A percentile compares a stretch with the other conserved stretches of the same genome.
Conservation (phyloP, 2,888 invertebrate species). For the Orchestes rusci region DNA sequence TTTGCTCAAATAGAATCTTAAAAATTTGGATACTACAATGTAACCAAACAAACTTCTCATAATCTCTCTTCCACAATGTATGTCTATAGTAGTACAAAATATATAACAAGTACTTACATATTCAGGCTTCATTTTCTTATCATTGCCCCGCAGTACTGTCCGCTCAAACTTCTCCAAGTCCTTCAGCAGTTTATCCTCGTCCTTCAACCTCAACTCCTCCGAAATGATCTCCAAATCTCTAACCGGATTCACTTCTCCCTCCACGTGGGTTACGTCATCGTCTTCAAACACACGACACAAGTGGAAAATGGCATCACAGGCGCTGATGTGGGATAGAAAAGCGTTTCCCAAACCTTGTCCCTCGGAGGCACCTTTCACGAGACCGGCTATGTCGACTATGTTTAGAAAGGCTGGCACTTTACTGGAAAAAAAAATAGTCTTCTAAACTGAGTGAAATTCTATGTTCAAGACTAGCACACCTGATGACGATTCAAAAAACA, state of each 20-base stretch:
- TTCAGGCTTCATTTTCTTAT: slow-evolving; percentile 94
- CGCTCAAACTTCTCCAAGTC: slow-evolving; percentile 83
- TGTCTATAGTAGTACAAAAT: too few relatives aligned
- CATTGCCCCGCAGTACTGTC: slow-evolving; percentile 72
- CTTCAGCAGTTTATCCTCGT: slow-evolving; percentile 78
- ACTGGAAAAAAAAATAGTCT: slow-evolving; percentile 50
- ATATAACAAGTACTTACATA: slow-evolving; percentile 58
- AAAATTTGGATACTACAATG: too few relatives aligned
- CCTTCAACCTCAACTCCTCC: slow-evolving; percentile 92
- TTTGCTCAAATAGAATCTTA: too few relatives aligned
- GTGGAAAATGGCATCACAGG: slow-evolving; percentile 97
- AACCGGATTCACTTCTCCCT: slow-evolving; percentile 96
- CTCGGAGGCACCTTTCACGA: slow-evolving; percentile 96
- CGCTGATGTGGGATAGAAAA: slow-evolving; percentile 96
- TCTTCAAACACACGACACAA: slow-evolving; percentile 97
- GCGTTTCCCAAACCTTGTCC: slow-evolving; percentile 98
- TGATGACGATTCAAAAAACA: neutral
- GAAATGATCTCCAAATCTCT: slow-evolving; percentile 94
- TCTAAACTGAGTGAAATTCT: neutral
- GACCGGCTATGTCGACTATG: slow-evolving; percentile 96
- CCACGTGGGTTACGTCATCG: slow-evolving; percentile 95
- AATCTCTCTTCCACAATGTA: too few relatives aligned
- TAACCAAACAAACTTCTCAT: too few relatives aligned
- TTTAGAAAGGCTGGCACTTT: slow-evolving; percentile 97
- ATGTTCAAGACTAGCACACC: neutral